Evolutionary conservation across 2,888 invertebrate species (phyloP), one percentile per base, ranked within the genome.

Genomic region (Lasioglossum marginatum): DNA sequence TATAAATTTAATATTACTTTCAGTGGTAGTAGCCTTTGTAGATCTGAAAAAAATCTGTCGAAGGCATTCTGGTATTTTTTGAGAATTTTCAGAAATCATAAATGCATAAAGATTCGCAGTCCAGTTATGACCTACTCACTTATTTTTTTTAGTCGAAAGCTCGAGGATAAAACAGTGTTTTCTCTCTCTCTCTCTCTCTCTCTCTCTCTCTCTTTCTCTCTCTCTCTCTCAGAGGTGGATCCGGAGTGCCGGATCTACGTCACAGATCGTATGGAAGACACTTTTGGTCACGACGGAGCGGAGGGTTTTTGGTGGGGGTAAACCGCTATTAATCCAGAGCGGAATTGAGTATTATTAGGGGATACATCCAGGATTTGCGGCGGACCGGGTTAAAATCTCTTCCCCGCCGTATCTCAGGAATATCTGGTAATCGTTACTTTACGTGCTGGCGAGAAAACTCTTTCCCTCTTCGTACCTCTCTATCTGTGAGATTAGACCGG

Each of bases 331-430:
- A 95, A 95, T 95, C 95, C 95, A 94, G 93, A 95, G 93, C 92
- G 94, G 94, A 94, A 95, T 95, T 95, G 95, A 95, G 95, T 95
- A 94, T 94, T 94, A 94, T 94, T 94, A 93, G 93, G 93, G 95
- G 93, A 94, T 93, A 93, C 93, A 94, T 91, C 92, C 89, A 90
- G 95, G 95, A 95, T 95, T 95, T 94, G 93, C 91, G 92, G 92
- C 90, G 90, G 92, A 92, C 93, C 48, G 93, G 93, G 94, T 94
- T 94, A 93, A 94, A 95, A 94, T 93, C 94, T 93, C 93, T 92
- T 92, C 91, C 60, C 90, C 89, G 87, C 85, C 89, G 93, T 94
- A 94, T 94, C 94, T 93, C 91, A 92, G 92, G 92, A 93, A 94
- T 93, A 94, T 94, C 94, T 93, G 90, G 90, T 89, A 92, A 91